Evolutionary conservation across 2,888 invertebrate genomes (phyloP).

Genomic region (Heliconius aoede): DNA sequence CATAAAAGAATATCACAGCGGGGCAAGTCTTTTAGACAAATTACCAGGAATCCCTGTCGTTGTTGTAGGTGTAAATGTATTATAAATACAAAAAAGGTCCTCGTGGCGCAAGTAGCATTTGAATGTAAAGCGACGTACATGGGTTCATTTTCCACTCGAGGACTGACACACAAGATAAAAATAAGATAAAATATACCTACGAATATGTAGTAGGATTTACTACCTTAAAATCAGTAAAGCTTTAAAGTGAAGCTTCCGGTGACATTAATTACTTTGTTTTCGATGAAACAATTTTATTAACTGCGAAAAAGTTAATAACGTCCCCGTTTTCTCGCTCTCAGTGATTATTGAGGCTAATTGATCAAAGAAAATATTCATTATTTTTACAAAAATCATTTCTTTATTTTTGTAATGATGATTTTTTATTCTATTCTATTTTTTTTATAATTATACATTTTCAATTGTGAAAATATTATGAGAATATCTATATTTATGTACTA

Average conservation of each 20-base stretch:
- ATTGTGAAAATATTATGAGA: too few relatives aligned
- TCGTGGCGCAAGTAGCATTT: neutral
- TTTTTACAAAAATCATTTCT: neutral
- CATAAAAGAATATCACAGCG: constrained; percentile 38
- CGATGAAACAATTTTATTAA: neutral
- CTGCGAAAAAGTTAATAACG: constrained; percentile 6
- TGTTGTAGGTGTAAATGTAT: neutral
- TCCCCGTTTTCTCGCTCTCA: neutral
- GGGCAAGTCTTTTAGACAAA: constrained; percentile 34
- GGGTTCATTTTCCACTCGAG: neutral
- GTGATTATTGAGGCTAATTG: constrained; percentile 1
- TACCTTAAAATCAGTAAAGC: neutral
- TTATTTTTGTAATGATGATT: neutral
- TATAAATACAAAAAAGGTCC: neutral
- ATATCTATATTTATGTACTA: too few relatives aligned
- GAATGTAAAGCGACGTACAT: neutral
- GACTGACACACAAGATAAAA: neutral
- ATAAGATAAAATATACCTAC: too few relatives aligned
- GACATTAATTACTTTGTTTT: constrained; percentile 7
- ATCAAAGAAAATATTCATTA: neutral
- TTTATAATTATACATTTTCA: neutral
- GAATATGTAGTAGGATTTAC: neutral
- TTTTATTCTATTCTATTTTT: too few relatives aligned
- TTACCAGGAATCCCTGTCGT: constrained; percentile 29
- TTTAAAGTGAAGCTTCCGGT: constrained; percentile 17